phyloP scores from a whole-genome alignment of 2,888 invertebrate genomes.

The Iphiclides podalirius region DNA sequence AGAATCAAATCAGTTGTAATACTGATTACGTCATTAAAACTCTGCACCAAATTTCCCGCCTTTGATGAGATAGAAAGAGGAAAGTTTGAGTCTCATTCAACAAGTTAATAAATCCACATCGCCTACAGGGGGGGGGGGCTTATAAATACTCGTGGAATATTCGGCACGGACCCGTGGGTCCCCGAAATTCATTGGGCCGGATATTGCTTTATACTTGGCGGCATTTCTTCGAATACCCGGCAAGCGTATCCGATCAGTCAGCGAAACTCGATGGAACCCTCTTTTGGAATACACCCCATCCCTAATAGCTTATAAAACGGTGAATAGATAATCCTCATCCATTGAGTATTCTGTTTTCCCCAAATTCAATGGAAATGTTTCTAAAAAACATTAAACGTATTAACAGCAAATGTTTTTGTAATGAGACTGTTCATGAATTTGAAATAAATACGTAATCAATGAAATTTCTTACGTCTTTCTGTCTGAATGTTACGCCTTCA shows the following conservation, averaged over 20 bases:
- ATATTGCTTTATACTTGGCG: conserved; percentile 17
- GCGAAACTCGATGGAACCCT: not conserved
- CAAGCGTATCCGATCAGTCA: conserved; percentile 16
- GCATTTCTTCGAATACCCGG: conserved; percentile 1
- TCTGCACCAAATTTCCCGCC: not conserved
- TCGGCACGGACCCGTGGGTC: not conserved
- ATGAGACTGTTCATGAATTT: no score
- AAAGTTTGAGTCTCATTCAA: conserved; percentile 8
- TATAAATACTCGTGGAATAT: conserved; percentile 13
- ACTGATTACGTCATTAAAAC: not conserved
- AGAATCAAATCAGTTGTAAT: not conserved
- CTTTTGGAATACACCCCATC: not conserved
- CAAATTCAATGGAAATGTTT: no score
- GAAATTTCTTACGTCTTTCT: no score
- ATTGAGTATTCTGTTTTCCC: no score
- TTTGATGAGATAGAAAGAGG: not conserved
- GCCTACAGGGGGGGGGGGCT: conserved; percentile 9
- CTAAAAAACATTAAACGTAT: no score
- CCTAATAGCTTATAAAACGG: not conserved
- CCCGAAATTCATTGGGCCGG: conserved; percentile 6
- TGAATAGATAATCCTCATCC: no score
- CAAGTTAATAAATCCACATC: conserved; percentile 17
- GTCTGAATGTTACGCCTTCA: no score
- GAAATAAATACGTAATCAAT: no score
- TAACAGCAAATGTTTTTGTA: no score